A percentile compares a stretch with the other conserved stretches of the same genome.
These are phyloP conservation scores for Dermatophagoides farinae DNA, from an alignment of 1,140 invertebrate species.

Conservation along the genomic window DNA sequence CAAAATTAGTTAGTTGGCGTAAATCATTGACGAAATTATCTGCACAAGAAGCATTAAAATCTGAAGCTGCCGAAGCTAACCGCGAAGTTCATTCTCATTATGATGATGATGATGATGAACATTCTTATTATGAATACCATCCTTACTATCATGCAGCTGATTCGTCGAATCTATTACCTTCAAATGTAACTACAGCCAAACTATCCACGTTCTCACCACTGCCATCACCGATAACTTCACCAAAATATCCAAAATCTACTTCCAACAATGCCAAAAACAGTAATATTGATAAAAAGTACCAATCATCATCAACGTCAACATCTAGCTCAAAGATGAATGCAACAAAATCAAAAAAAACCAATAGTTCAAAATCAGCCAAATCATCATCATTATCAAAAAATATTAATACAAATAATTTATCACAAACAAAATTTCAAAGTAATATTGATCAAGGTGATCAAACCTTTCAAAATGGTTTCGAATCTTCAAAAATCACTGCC, in stretches of 20 bases:
- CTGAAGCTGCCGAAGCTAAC: not conserved
- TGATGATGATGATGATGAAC: slow-evolving; percentile 4
- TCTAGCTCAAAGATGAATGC: too few species aligned
- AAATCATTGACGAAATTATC: slow-evolving; percentile 6
- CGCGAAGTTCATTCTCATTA: not conserved
- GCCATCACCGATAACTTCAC: not conserved
- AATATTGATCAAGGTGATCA: too few species aligned
- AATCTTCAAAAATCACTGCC: too few species aligned
- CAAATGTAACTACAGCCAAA: not conserved
- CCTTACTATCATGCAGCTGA: not conserved
- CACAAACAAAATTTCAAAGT: too few species aligned
- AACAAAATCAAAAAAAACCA: too few species aligned
- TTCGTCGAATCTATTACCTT: not conserved
- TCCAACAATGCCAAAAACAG: not conserved
- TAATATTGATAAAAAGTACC: too few species aligned
- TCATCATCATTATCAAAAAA: too few species aligned
- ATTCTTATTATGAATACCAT: not conserved
- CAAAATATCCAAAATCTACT: not conserved
- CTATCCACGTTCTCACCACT: not conserved
- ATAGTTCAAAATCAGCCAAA: too few species aligned
- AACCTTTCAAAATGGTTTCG: too few species aligned
- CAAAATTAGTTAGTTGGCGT: not conserved
- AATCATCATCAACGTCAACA: too few species aligned
- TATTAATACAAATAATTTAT: too few species aligned
- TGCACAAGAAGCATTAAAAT: slow-evolving; percentile 4